Evolutionary conservation across 2,888 invertebrate species (phyloP).

Genomic region (Phengaris arion): DNA sequence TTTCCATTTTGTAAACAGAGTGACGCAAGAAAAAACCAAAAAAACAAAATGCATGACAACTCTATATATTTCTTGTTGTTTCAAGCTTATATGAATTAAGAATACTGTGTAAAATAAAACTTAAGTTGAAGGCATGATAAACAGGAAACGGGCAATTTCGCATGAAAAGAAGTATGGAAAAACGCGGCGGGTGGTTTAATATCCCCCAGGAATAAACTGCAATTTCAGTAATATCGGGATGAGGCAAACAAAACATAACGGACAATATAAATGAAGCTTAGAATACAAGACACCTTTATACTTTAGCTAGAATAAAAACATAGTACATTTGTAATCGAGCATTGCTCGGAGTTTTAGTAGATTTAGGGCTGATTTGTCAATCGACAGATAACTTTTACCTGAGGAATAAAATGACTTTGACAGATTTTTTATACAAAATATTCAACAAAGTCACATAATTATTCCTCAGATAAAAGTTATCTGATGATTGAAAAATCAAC

Average conservation of each 20-base stretch:
- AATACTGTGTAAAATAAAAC: conserved; percentile 32
- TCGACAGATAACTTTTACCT: no score
- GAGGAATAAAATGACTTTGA: no score
- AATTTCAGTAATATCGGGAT: conserved; percentile 65
- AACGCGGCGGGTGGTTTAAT: conserved; percentile 64
- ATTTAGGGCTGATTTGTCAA: no score
- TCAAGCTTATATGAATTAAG: conserved; percentile 3
- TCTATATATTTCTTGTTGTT: not conserved
- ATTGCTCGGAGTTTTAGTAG: no score
- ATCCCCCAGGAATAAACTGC: conserved; percentile 69
- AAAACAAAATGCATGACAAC: no score
- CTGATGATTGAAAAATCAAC: no score
- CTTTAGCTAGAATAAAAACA: not conserved
- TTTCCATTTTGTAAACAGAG: no score
- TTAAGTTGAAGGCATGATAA: conserved; percentile 51
- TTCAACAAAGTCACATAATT: no score
- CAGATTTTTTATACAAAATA: no score
- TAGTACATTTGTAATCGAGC: no score
- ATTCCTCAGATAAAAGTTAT: no score
- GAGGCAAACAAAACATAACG: conserved; percentile 62
- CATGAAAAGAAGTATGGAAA: conserved; percentile 50
- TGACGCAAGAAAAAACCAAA: no score
- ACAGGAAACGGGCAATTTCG: conserved; percentile 61
- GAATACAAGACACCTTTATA: conserved; percentile 49
- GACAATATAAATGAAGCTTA: conserved; percentile 55